Conservation (phyloP, 2,888 invertebrate species). For the Eristalis pertinax region DNA sequence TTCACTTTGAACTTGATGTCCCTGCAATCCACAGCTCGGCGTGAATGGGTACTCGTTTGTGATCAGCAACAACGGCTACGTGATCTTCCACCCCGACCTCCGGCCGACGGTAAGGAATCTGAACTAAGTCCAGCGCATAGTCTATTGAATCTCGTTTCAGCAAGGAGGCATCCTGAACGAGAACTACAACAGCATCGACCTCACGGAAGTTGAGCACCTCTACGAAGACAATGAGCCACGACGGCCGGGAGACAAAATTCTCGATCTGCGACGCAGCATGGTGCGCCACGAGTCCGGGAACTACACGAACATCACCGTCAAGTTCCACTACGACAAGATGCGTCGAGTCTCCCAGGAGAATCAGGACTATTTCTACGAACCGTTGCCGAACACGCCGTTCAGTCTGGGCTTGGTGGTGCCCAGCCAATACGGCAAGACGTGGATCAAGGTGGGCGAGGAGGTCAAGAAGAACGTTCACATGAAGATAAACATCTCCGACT, state of each 20-base stretch:
- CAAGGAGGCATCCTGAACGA: constrained; percentile 84
- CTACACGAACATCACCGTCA: constrained; percentile 86
- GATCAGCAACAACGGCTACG: constrained; percentile 97
- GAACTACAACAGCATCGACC: constrained; percentile 98
- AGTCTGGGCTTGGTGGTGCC: constrained; percentile 93
- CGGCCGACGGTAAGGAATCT: constrained; percentile 88
- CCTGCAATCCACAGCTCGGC: constrained; percentile 90
- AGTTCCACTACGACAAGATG: constrained; percentile 93
- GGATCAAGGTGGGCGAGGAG: constrained; percentile 88
- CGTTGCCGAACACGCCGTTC: constrained; percentile 92
- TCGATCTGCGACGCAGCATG: constrained; percentile 84
- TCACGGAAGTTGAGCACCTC: constrained; percentile 96
- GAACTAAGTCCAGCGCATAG: neutral
- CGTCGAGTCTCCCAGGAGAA: constrained; percentile 90
- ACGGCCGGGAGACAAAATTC: constrained; percentile 84
- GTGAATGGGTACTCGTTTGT: constrained; percentile 98
- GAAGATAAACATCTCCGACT: constrained; percentile 87
- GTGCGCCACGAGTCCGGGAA: constrained; percentile 87
- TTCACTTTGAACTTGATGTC: too few species aligned
- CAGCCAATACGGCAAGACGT: constrained; percentile 85
- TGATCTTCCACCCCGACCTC: constrained; percentile 96
- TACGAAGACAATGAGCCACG: constrained; percentile 86
- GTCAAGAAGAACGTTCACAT: constrained; percentile 86
- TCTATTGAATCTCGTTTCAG: constrained; percentile 67
- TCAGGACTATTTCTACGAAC: constrained; percentile 92